These are phyloP conservation scores for Dromaius novaehollandiae DNA, from an alignment of 2,113 vertebrate genomes.

Conservation along the genomic window DNA sequence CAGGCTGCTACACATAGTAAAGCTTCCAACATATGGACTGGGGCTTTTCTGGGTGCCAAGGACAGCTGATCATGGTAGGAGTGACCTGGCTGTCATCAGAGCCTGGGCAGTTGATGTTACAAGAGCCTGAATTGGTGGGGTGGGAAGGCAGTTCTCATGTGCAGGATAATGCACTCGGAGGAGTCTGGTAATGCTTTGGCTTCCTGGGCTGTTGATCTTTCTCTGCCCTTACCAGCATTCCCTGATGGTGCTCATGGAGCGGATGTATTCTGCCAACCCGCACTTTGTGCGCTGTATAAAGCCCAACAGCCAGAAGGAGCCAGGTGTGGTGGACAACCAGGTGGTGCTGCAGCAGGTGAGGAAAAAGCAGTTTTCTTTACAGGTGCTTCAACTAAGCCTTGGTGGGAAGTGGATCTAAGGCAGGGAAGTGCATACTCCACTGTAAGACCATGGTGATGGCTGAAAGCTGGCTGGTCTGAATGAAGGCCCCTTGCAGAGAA, in stretches of 20 bases:
- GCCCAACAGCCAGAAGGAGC: constrained; percentile 76
- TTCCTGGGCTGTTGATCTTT: neutral
- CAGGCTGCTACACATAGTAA: neutral
- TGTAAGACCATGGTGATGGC: neutral
- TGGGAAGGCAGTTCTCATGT: neutral
- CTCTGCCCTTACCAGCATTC: constrained; percentile 69
- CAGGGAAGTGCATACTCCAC: neutral
- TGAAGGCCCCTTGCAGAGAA: neutral
- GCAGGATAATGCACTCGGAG: fast-evolving
- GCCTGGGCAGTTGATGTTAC: neutral
- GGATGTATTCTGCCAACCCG: constrained; percentile 77
- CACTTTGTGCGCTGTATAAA: constrained; percentile 84
- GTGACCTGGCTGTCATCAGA: neutral
- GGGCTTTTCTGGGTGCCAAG: neutral
- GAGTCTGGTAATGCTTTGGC: neutral
- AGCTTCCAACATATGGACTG: neutral
- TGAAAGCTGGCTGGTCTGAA: neutral
- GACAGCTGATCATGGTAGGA: neutral
- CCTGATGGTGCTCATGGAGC: constrained; percentile 80
- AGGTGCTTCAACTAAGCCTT: neutral
- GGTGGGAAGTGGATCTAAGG: neutral
- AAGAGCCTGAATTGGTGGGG: neutral
- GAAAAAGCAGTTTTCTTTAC: neutral
- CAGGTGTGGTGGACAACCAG: constrained; percentile 68
- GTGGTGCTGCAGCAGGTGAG: constrained; percentile 78